A percentile compares a stretch with the other conserved stretches of the same genome.
Evolutionary conservation across 2,888 invertebrate genomes (phyloP).

Genomic region (Bhutanitis thaidina): DNA sequence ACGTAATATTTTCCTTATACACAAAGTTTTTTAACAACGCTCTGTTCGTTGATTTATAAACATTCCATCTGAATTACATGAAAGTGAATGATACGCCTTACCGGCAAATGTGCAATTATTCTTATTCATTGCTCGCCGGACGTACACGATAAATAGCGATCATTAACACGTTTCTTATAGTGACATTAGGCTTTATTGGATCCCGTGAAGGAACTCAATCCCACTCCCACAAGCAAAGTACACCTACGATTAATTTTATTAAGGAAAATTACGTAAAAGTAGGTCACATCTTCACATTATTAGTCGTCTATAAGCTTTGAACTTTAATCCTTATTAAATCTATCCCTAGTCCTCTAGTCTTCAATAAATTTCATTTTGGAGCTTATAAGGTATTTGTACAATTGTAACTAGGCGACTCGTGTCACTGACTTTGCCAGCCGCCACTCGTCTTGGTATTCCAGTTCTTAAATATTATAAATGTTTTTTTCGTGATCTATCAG

Average conservation of each 20-base stretch:
- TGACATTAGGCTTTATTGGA: conserved; percentile 62
- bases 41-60: neutral
- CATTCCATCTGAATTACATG: conserved; percentile 3
- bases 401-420: no score
- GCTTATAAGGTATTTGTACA: no score
- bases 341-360: no score
- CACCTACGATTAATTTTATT: conserved; percentile 43
- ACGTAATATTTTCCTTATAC: no score
- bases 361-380: no score
- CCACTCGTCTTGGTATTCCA: no score
- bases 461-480: no score
- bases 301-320: no score
- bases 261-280: conserved; percentile 26
- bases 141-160: conserved; percentile 52
- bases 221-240: conserved; percentile 45
- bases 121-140: conserved; percentile 36
- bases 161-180: conserved; percentile 66
- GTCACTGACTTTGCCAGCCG: no score
- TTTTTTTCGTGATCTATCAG: no score
- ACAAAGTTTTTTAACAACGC: no score
- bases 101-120: conserved; percentile 38
- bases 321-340: no score
- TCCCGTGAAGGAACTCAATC: conserved; percentile 54
- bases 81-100: conserved; percentile 6
- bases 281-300: conserved; percentile 29